These are phyloP conservation scores for Embidobia sp. DNA, from an alignment of 2,888 invertebrate species.

Conservation along the genomic window DNA sequence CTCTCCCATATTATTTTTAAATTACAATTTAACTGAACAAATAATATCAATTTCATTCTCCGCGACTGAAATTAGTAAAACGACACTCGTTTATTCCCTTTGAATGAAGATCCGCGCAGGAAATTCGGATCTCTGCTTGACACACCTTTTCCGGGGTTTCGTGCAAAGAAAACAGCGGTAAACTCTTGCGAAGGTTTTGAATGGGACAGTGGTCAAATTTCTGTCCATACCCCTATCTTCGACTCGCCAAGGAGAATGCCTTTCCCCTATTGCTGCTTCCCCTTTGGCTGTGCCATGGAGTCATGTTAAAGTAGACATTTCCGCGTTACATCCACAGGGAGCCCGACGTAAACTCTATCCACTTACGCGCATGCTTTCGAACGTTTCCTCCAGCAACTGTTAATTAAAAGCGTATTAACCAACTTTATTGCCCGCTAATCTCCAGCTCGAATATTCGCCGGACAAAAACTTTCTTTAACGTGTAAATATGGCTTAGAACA, in stretches of 20 bases:
- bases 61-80: constrained; percentile 23
- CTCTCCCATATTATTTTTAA: constrained; percentile 35
- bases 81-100: constrained; percentile 30
- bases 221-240: constrained; percentile 50
- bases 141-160: constrained; percentile 53
- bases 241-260: constrained; percentile 23
- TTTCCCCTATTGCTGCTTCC: constrained; percentile 19
- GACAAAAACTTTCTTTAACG: no score
- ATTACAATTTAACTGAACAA: constrained; percentile 12
- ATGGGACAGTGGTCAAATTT: constrained; percentile 54
- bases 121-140: constrained; percentile 42
- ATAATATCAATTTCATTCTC: constrained; percentile 40
- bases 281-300: constrained; percentile 17
- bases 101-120: constrained; percentile 43
- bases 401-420: constrained; percentile 7
- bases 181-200: constrained; percentile 10
- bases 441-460: no score
- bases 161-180: constrained; percentile 32
- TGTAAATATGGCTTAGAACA: no score
- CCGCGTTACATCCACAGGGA: constrained; percentile 37
- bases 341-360: constrained; percentile 7
- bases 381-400: constrained; percentile 24
- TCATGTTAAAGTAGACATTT: constrained; percentile 50
- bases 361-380: constrained; percentile 7
- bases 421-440: not conserved